A percentile compares a stretch with the other conserved stretches of the same genome.
These are phyloP conservation scores for Loriculus beryllinus DNA, from an alignment of 2,797 vertebrate genomes.

Conservation along the genomic window DNA sequence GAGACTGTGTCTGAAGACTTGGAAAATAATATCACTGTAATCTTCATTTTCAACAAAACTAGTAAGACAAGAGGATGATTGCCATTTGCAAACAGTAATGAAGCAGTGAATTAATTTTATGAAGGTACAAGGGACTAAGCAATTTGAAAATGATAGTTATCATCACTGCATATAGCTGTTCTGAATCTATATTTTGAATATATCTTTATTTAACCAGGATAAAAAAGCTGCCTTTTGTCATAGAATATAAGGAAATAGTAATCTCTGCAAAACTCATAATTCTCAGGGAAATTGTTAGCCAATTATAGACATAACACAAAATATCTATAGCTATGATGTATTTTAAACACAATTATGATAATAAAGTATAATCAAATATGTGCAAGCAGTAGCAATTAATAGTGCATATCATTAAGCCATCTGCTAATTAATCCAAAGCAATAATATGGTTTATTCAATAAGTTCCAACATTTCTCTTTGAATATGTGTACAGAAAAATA, in stretches of 20 bases:
- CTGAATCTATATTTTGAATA: constrained; percentile 22
- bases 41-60: constrained; percentile 18
- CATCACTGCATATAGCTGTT: background rate
- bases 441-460: constrained; percentile 57
- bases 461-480: constrained; percentile 46
- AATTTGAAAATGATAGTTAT: background rate
- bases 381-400: constrained; percentile 58
- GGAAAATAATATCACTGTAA: constrained; percentile 11
- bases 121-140: background rate
- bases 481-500: constrained; percentile 36
- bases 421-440: constrained; percentile 59
- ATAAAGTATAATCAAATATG: constrained; percentile 56
- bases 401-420: constrained; percentile 57
- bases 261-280: constrained; percentile 36
- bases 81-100: constrained; percentile 9
- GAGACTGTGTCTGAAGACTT: background rate
- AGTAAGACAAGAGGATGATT: constrained; percentile 16
- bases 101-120: constrained; percentile 34
- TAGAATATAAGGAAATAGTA: background rate
- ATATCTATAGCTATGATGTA: constrained; percentile 53
- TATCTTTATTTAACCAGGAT: background rate
- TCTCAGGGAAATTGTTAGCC: constrained; percentile 42
- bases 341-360: constrained; percentile 61
- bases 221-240: background rate
- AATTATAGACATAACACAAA: constrained; percentile 39